These are phyloP conservation scores for Epinephelus moara DNA, from an alignment of 2,113 vertebrate genomes.

Conservation along the genomic window DNA sequence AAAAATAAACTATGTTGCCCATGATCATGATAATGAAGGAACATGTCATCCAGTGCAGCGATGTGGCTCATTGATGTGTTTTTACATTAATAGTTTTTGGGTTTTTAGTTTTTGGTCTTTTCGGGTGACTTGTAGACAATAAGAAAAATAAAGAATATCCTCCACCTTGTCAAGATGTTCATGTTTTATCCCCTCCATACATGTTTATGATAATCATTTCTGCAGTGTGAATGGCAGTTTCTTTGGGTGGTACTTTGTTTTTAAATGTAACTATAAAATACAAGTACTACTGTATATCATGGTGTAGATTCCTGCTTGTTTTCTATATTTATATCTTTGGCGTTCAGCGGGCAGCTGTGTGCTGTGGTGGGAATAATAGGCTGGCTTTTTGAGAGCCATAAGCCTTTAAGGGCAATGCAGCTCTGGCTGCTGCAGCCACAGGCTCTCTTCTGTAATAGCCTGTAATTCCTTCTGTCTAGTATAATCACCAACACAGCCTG, in stretches of 20 bases:
- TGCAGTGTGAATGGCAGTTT: constrained; percentile 12
- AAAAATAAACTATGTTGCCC: background rate
- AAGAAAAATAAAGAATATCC: background rate
- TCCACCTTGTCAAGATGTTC: constrained; percentile 16
- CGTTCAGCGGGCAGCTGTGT: constrained; percentile 65
- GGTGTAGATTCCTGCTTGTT: constrained; percentile 47
- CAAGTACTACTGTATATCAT: constrained; percentile 22
- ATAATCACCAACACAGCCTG: constrained; percentile 73
- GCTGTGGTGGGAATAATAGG: constrained; percentile 67
- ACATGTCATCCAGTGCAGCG: background rate
- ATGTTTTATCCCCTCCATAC: constrained; percentile 12
- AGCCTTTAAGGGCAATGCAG: constrained; percentile 72
- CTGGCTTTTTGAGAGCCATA: constrained; percentile 63
- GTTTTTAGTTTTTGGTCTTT: background rate
- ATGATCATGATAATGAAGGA: background rate
- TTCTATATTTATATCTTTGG: constrained; percentile 64
- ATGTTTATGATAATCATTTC: constrained; percentile 21
- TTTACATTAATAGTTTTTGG: background rate
- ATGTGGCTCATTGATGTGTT: background rate
- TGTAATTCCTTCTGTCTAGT: constrained; percentile 81
- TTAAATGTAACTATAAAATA: constrained; percentile 57
- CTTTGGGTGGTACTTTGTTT: constrained; percentile 32
- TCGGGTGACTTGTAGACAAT: background rate
- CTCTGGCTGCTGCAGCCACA: constrained; percentile 71
- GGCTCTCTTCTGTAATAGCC: constrained; percentile 77